Evolutionary conservation across 2,888 invertebrate species (phyloP), one percentile per base, ranked within the genome.

Genomic region (Eretmocerus hayati): DNA sequence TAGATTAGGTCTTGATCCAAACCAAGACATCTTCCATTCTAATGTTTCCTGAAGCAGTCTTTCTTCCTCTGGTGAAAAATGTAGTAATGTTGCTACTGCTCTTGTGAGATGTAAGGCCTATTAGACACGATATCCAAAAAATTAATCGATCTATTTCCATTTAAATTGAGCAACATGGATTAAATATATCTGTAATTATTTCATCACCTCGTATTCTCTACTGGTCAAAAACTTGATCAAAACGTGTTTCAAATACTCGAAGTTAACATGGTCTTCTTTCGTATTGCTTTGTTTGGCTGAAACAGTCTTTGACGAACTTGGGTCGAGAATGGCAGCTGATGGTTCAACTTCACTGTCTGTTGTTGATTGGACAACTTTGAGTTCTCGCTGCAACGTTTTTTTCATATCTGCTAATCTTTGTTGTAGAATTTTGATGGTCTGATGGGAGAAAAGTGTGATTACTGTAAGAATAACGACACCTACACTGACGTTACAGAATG

Each of bases 151-250:
- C 8, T 8, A 4, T 15, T 18, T 35, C 26, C 26, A 26, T 11
- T 26, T 26, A 11, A 26, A 26, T 26, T 26, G 26, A 26, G 26
- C 6, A 26, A 26, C 6, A 26, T 26, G 11, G 26, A 9, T 26
- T 26, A 6, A 26, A 26, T 11, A n/a, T n/a, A n/a, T 26, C 11
- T 11, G 26, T 26, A 26, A 9, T 6, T 9, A 26, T n/a, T n/a
- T 26, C 26, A 6, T 63, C 58, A 79, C 79, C 75, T 81, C 81
- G 57, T 78, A 74, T 72, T 93, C 93, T 54, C 89, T 78, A 66
- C 89, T 85, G 0, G 93, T 93, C 62, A 94, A 78, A 73, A 94
- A 94, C 67, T 92, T 90, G 3, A 94, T 84, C 54, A 94, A 83
- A 55, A 94, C 94, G 74, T 94, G 92, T 66, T 92, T 93, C 49